A percentile compares a stretch with the other conserved stretches of the same genome.
Evolutionary conservation across 2,113 vertebrate genomes (phyloP).

Genomic region (Peromyscus polionotus): DNA sequence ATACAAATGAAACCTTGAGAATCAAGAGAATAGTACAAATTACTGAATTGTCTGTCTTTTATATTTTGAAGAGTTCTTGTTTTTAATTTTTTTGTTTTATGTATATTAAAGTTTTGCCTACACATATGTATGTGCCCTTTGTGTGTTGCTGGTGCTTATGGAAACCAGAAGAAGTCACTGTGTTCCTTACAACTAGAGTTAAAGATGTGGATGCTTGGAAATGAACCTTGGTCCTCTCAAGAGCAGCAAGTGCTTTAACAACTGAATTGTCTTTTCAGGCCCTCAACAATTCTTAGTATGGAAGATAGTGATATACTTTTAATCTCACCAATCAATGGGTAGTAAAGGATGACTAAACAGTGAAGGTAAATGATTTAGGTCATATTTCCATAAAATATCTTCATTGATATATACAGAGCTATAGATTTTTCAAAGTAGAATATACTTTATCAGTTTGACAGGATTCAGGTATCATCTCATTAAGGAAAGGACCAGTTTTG

Average conservation of each 20-base stretch:
- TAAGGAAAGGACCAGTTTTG: neutral
- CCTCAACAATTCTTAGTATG: neutral
- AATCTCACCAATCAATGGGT: slow-evolving; percentile 34
- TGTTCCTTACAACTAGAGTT: neutral
- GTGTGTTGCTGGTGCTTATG: neutral
- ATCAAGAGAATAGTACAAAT: neutral
- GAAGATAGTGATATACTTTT: neutral
- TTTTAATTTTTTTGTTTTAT: neutral
- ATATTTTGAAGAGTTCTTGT: neutral
- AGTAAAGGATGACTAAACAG: neutral
- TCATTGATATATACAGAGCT: neutral
- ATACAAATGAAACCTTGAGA: slow-evolving; percentile 3
- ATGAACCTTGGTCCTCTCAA: neutral
- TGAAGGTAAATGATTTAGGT: slow-evolving; percentile 27
- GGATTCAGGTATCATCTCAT: neutral
- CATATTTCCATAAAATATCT: slow-evolving; percentile 25
- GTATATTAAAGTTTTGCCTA: neutral
- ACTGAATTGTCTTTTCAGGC: neutral
- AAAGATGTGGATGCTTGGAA: neutral
- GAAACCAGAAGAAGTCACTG: too few relatives aligned
- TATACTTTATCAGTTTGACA: neutral
- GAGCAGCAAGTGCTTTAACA: neutral
- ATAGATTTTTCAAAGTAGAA: slow-evolving; percentile 11
- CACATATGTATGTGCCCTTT: neutral
- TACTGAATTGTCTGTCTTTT: slow-evolving; percentile 14